These are phyloP conservation scores for Channa maculata DNA, from an alignment of 2,113 vertebrate species.

Conservation along the genomic window DNA sequence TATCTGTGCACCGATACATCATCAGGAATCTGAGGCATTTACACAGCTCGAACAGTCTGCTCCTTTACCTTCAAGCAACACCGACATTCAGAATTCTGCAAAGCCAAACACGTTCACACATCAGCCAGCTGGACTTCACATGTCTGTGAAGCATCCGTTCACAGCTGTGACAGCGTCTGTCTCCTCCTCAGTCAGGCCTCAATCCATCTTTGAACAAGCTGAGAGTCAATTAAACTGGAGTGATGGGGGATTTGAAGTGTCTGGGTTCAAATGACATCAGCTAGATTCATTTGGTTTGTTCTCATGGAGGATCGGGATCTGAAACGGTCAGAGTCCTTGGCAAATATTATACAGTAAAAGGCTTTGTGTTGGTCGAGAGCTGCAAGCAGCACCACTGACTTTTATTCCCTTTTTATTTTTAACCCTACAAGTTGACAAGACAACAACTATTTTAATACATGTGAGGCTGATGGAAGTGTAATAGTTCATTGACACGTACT, in stretches of 20 bases:
- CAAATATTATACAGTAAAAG: too few species aligned
- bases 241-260: slow-evolving; percentile 30
- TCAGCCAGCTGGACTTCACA: slow-evolving; percentile 13
- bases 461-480: too few species aligned
- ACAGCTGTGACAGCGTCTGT: slow-evolving; percentile 40
- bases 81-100: too few species aligned
- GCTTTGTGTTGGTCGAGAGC: not conserved
- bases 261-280: slow-evolving; percentile 15
- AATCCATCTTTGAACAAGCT: slow-evolving; percentile 41
- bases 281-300: not conserved
- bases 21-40: not conserved
- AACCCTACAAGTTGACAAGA: too few species aligned
- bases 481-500: too few species aligned
- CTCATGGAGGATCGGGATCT: slow-evolving; percentile 12
- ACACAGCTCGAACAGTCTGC: not conserved
- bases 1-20: not conserved
- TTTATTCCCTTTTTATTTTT: too few species aligned
- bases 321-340: too few species aligned
- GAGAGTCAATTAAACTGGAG: slow-evolving; percentile 44
- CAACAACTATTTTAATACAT: too few species aligned
- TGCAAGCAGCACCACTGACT: not conserved
- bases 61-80: not conserved
- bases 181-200: slow-evolving; percentile 7
- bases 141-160: slow-evolving; percentile 9
- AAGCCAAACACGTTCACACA: too few species aligned